These are phyloP conservation scores for Ascaphus truei DNA, from an alignment of 2,113 vertebrate species.

Conservation along the genomic window DNA sequence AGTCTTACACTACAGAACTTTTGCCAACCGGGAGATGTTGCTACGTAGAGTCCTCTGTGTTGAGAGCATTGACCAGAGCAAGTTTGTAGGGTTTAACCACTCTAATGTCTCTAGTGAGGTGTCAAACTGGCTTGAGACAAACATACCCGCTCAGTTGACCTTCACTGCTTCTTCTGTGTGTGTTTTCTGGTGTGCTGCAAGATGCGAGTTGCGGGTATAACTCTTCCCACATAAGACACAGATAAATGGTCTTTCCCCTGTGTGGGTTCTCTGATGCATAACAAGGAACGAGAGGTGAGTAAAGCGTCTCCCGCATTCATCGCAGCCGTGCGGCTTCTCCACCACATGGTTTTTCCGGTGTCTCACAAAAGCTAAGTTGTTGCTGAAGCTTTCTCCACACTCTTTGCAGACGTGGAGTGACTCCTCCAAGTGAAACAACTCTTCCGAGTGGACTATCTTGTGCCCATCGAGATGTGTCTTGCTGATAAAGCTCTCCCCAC, in stretches of 20 bases:
- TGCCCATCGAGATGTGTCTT: constrained; percentile 45
- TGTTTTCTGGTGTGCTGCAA: neutral
- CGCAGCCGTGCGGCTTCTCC: neutral
- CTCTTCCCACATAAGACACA: neutral
- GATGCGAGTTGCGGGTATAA: neutral
- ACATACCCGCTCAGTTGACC: too few species aligned
- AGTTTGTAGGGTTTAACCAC: too few species aligned
- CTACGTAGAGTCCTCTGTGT: too few species aligned
- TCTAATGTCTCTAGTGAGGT: too few species aligned
- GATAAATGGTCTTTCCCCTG: neutral
- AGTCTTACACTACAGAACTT: too few species aligned
- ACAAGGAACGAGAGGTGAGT: neutral
- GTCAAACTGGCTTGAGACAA: too few species aligned
- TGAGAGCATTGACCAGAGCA: too few species aligned
- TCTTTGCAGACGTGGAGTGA: neutral
- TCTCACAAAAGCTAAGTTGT: neutral
- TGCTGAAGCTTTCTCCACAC: neutral
- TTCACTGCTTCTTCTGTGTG: too few species aligned
- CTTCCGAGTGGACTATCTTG: too few species aligned
- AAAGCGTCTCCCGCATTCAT: neutral
- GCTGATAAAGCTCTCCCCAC: constrained; percentile 49
- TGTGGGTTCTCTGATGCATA: neutral
- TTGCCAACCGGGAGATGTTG: too few species aligned
- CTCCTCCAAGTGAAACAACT: neutral
- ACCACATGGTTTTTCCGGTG: neutral